Percentiles rank a stretch among this genome's conserved stretches.
These are phyloP conservation scores for Corythornis cristatus DNA, from an alignment of 2,113 vertebrate species.

Conservation along the genomic window DNA sequence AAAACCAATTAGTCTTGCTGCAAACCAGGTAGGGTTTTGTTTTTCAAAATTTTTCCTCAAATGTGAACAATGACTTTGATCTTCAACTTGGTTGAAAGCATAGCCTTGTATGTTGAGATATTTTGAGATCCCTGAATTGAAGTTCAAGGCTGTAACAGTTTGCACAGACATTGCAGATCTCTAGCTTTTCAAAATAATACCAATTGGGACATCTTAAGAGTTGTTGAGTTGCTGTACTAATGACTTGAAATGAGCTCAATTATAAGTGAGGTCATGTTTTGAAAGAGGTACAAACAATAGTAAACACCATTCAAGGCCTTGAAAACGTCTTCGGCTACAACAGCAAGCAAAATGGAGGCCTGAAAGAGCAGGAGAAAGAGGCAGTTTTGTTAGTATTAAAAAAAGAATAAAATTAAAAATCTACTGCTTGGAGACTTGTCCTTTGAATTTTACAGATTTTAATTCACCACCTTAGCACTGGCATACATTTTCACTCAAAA, in stretches of 20 bases:
- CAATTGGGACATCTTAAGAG: slow-evolving; percentile 47
- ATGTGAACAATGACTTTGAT: slow-evolving; percentile 43
- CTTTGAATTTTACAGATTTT: slow-evolving; percentile 16
- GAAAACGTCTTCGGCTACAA: slow-evolving; percentile 37
- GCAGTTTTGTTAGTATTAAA: neutral
- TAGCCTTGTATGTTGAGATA: slow-evolving; percentile 22
- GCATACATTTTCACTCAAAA: neutral
- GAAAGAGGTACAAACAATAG: slow-evolving; percentile 52
- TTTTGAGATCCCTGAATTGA: slow-evolving; percentile 43
- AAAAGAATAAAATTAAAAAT: neutral
- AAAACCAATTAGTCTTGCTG: neutral
- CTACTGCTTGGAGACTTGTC: neutral
- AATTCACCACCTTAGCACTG: neutral
- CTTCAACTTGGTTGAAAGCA: slow-evolving; percentile 43
- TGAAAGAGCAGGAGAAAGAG: neutral
- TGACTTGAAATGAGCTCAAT: slow-evolving; percentile 64
- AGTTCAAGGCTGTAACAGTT: slow-evolving; percentile 33
- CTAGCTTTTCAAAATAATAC: slow-evolving; percentile 51
- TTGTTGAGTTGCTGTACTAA: slow-evolving; percentile 64
- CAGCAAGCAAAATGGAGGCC: slow-evolving; percentile 20
- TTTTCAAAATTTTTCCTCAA: slow-evolving; percentile 29
- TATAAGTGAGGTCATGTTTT: slow-evolving; percentile 59
- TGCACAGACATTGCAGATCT: slow-evolving; percentile 22
- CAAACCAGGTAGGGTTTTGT: neutral
- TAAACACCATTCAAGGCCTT: slow-evolving; percentile 52